phyloP scores from a whole-genome alignment of 2,888 invertebrate genomes.

The Limnephilus auricula region DNA sequence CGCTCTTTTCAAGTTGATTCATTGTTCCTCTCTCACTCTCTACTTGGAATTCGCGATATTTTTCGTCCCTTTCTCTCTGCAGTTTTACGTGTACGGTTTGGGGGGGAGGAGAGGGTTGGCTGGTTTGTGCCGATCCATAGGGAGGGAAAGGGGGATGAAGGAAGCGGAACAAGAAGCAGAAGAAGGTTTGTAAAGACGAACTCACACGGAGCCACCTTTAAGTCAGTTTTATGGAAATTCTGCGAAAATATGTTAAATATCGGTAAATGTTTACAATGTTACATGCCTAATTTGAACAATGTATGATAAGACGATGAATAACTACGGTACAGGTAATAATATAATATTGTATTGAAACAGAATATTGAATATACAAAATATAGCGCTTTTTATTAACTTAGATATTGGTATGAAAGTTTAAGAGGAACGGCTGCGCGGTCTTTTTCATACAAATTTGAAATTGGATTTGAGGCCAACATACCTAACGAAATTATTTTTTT shows the following conservation, averaged over 20 bases:
- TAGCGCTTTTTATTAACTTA: no score
- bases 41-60: background rate
- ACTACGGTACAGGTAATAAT: background rate
- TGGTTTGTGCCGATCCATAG: no score
- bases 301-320: background rate
- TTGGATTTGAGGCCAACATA: no score
- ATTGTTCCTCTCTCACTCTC: background rate
- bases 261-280: background rate
- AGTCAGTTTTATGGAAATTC: background rate
- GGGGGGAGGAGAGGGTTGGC: background rate
- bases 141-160: background rate
- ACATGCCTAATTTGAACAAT: background rate
- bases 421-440: no score
- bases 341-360: background rate
- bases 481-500: no score
- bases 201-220: background rate
- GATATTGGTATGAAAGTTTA: no score
- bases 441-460: no score
- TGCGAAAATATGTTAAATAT: background rate
- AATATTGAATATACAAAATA: no score
- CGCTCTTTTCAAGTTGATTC: background rate
- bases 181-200: slow-evolving; percentile 26
- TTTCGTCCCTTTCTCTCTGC: background rate
- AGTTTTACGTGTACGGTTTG: background rate
- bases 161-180: background rate